Conservation (phyloP, 53 echinoderm and acorn worm genomes). For the Paracentrotus lividus region DNA sequence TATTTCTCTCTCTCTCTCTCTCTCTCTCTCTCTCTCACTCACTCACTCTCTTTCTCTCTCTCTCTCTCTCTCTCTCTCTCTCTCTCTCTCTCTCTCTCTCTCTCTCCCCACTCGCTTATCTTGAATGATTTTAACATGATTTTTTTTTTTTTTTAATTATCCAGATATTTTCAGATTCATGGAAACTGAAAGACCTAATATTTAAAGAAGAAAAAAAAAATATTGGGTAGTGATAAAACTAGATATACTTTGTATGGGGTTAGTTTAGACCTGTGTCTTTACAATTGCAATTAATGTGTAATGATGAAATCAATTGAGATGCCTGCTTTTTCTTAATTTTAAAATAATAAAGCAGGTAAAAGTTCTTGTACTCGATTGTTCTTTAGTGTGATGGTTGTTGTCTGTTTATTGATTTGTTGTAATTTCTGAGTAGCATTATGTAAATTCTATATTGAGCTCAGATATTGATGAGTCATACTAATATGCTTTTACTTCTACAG, state of each 20-base stretch:
- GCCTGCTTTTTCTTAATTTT: no score
- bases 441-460: not conserved
- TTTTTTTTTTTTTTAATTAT: not conserved
- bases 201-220: no score
- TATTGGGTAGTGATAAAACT: no score
- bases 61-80: not conserved
- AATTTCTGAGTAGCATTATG: not conserved
- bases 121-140: not conserved
- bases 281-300: not conserved
- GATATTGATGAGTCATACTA: not conserved
- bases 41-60: not conserved
- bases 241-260: no score
- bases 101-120: not conserved
- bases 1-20: not conserved
- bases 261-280: no score
- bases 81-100: no score
- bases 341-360: no score
- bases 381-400: not conserved
- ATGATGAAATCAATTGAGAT: no score
- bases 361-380: no score
- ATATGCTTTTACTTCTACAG: not conserved
- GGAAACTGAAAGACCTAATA: not conserved
- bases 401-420: not conserved
- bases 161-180: not conserved
- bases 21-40: not conserved